Evolutionary conservation across 1,140 invertebrate species (phyloP).

Genomic region (Chironomus tepperi): DNA sequence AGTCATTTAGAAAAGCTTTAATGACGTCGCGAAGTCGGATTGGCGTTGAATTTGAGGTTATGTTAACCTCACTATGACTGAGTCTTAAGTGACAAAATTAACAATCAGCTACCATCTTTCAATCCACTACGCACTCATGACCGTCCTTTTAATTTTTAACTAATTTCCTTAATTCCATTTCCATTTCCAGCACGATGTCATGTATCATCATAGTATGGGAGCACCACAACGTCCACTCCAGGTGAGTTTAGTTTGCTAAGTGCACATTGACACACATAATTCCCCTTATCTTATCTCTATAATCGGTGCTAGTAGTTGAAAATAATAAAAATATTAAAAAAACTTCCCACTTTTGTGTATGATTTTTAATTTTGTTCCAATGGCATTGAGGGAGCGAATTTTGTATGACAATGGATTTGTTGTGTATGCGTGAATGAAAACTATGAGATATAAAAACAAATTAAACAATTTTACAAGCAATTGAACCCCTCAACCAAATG

Average conservation of each 20-base stretch:
- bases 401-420: not conserved
- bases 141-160: not conserved
- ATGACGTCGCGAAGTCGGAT: no score
- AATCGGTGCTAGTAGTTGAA: no score
- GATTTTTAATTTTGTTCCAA: no score
- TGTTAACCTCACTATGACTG: no score
- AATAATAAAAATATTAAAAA: no score
- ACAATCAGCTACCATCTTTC: no score
- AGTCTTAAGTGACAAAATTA: no score
- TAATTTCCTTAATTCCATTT: not conserved
- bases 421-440: not conserved
- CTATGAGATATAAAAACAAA: not conserved
- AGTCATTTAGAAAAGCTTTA: no score
- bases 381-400: no score
- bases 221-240: slow-evolving; percentile 61
- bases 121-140: not conserved
- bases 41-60: no score
- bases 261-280: not conserved
- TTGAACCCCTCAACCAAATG: not conserved
- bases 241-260: slow-evolving; percentile 39
- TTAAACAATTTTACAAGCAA: slow-evolving; percentile 21
- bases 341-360: no score
- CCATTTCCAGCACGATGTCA: slow-evolving; percentile 64
- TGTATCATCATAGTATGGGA: slow-evolving; percentile 82
- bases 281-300: no score